These are phyloP conservation scores for Melanotaenia trifasciata DNA, from an alignment of 2,797 vertebrate genomes.

Conservation along the genomic window DNA sequence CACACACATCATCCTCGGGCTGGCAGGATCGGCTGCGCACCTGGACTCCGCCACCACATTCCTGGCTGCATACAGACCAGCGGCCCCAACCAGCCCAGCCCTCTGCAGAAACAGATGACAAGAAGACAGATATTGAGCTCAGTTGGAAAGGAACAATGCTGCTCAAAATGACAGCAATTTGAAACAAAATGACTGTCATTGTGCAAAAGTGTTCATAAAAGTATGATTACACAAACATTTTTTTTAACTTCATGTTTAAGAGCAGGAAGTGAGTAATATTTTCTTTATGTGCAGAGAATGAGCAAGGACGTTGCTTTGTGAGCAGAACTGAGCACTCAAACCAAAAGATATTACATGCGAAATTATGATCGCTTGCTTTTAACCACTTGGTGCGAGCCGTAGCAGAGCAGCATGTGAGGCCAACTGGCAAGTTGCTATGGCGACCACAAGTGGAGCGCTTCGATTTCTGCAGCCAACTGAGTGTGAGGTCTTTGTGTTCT, in stretches of 20 bases:
- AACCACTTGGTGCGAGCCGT: slow-evolving; percentile 39
- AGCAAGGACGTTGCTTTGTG: slow-evolving; percentile 32
- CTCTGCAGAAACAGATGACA: slow-evolving; percentile 73
- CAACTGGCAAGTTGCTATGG: slow-evolving; percentile 71
- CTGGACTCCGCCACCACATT: slow-evolving; percentile 96
- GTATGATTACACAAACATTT: slow-evolving; percentile 3
- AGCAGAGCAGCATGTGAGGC: slow-evolving; percentile 41
- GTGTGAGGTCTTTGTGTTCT: slow-evolving; percentile 74
- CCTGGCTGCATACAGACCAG: slow-evolving; percentile 96
- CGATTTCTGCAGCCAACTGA: slow-evolving; percentile 70
- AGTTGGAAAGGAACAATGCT: slow-evolving; percentile 1
- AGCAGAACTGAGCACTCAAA: slow-evolving; percentile 19
- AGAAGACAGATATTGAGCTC: slow-evolving; percentile 15
- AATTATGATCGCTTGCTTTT: slow-evolving; percentile 58
- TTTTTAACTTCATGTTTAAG: slow-evolving; percentile 4
- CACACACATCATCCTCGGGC: slow-evolving; percentile 87
- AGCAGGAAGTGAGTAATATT: slow-evolving; percentile 38
- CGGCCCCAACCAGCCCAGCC: slow-evolving; percentile 94
- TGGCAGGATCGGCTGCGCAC: slow-evolving; percentile 91
- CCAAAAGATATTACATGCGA: slow-evolving; percentile 26
- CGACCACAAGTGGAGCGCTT: slow-evolving; percentile 68
- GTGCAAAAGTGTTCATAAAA: slow-evolving; percentile 1
- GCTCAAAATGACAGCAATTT: neutral
- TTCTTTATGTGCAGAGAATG: slow-evolving; percentile 25
- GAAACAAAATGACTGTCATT: neutral